Conservation (phyloP, 2,797 vertebrate genomes). For the Scleropages formosus region DNA sequence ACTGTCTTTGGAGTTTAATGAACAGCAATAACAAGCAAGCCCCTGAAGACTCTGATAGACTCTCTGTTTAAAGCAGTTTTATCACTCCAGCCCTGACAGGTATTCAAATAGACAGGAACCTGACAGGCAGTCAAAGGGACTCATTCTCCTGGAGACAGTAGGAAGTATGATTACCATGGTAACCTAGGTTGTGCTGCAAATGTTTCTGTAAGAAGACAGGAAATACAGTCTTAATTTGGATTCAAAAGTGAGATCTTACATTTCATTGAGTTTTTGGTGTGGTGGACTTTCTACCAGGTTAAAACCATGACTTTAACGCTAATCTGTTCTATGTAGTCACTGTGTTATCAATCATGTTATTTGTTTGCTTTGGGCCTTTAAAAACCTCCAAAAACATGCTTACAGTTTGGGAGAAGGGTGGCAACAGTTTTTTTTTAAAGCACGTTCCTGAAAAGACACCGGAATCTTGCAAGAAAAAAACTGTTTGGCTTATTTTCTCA, state of each 20-base stretch:
- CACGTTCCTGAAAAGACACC: background rate
- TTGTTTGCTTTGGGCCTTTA: background rate
- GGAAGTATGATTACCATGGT: conserved; percentile 17
- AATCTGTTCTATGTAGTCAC: background rate
- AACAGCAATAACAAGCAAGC: too few relatives aligned
- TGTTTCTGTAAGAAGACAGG: conserved; percentile 18
- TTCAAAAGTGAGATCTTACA: too few relatives aligned
- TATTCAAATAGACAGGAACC: background rate
- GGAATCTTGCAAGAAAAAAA: background rate
- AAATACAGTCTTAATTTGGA: background rate
- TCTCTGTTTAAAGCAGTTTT: too few relatives aligned
- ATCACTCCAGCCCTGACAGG: too few relatives aligned
- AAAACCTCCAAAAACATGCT: background rate
- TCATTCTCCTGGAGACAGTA: background rate
- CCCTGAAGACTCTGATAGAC: too few relatives aligned
- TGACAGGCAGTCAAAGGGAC: background rate
- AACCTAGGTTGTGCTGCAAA: background rate
- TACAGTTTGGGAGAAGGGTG: background rate
- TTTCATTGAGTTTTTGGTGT: too few relatives aligned
- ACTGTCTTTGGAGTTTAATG: too few relatives aligned
- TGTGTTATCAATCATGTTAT: background rate
- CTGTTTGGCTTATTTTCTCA: background rate
- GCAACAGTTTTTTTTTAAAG: background rate
- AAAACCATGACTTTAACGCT: too few relatives aligned
- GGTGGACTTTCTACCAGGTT: too few relatives aligned